Base-by-base conservation (phyloP, 2,797 vertebrate species). In the Platalea minor region DNA sequence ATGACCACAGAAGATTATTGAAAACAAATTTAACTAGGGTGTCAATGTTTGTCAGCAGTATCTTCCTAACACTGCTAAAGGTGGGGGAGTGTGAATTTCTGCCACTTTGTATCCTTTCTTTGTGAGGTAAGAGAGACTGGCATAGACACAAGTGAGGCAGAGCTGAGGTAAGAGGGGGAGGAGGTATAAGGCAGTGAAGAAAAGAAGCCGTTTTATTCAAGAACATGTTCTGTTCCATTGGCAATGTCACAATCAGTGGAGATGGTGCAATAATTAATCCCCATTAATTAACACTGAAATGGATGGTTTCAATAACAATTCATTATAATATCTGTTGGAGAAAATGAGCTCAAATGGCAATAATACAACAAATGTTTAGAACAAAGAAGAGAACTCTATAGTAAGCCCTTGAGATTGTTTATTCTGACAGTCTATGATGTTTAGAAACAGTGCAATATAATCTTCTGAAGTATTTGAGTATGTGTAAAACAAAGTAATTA, bases 21-120 rank as follows among this genome's bases (percentile, higher is more conserved):
- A 92, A 93, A 85, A 45, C 11, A 76, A 88, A 57, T 91, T 94
- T 96, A 95, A 77, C 72, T 89, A 81, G 50, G 45, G 5, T 48
- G 17, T 53, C 13, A 74, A 39, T 57, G 72, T 85, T 89, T 90
- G 53, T 85, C 75, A 92, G 72, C 80, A 88, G 17, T 57, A 69
- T 96, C 95, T 94, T 97, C 88, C 76, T 93, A 79, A 96, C 91
- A 79, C 73, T 90, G n/a, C 41, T 81, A 72, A 94, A 45, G 5
- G 13, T 73, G 21, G 37, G 61, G 33, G 67, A 53, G 19, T 56
- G 64, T 26, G 80, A 87, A 77, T 59, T 93, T 88, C 48, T 82
- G 37, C 26, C 2, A 39, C 12, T 78, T 75, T n/a, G 6, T 31
- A 7, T 60, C 83, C 51, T 91, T 89, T 56, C 23, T 78, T 80